A percentile compares a stretch with the other conserved stretches of the same genome.
Conservation (phyloP, 2,113 vertebrate species). For the Onychostoma macrolepis region DNA sequence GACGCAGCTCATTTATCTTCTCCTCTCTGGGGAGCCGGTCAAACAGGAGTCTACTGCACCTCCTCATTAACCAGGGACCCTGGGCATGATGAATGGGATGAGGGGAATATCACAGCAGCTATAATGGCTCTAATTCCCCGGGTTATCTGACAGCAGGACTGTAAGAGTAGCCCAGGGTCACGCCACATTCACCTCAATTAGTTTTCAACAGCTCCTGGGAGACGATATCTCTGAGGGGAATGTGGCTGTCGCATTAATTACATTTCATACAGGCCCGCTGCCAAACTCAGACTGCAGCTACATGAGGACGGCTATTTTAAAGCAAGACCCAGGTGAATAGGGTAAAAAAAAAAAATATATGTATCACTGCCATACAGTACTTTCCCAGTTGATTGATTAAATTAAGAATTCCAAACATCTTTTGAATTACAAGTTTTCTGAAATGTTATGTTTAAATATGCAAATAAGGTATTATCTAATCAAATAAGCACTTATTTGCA, state of each 20-base stretch:
- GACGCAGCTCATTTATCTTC: slow-evolving; percentile 56
- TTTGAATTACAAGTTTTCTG: not conserved
- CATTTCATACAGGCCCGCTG: not conserved
- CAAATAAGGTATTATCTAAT: not conserved
- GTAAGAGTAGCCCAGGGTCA: slow-evolving; percentile 17
- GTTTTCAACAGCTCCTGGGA: not conserved
- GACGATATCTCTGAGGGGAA: not conserved
- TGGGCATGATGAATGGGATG: slow-evolving; percentile 14
- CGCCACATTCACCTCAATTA: slow-evolving; percentile 28
- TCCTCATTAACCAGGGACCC: slow-evolving; percentile 1
- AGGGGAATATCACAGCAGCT: not conserved
- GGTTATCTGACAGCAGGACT: slow-evolving; percentile 18
- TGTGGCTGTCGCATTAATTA: not conserved
- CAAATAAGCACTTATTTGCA: not conserved
- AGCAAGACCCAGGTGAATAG: not conserved
- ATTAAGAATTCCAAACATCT: not conserved
- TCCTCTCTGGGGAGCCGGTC: slow-evolving; percentile 28
- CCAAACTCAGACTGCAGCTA: not conserved
- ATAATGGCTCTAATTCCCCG: not conserved
- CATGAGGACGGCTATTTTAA: not conserved
- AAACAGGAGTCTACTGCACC: slow-evolving; percentile 19
- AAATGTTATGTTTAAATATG: not conserved
- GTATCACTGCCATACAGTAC: not conserved
- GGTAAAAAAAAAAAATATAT: not conserved
- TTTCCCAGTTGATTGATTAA: not conserved